Base-by-base conservation (phyloP, 2,113 vertebrate species). In the Ovis aries region DNA sequence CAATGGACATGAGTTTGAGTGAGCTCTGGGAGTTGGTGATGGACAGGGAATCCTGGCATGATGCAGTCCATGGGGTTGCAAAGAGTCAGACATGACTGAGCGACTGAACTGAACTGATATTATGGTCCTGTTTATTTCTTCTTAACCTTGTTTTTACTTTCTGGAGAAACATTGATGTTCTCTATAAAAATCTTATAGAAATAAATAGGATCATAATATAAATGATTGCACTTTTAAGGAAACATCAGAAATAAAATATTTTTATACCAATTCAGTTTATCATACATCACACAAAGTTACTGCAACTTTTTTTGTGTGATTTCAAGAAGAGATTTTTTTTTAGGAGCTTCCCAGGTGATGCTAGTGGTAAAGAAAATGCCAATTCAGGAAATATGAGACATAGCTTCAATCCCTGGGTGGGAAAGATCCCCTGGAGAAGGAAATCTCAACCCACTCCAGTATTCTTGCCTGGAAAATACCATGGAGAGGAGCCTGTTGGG, bases 31-130 rank as follows among this genome's bases (percentile, higher is more conserved):
- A 36, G 64, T 11, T 36, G 9, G 5, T 71, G 64, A 71, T 36
- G 0, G n/a, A 36, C 64, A 71, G n/a, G n/a, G 19, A 71, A 19
- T 5, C n/a, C 19, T 36, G n/a, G 64, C 1, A 0, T 71, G n/a
- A 5, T 36, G 64, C 4, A 36, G 19, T 71, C n/a, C 19, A 36
- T 40, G 67, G n/a, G n/a, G n/a, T 71, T 12, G 67, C 67, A 36
- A 71, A 36, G 67, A 11, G 9, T 11, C 67, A 12, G n/a, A 36
- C 67, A 71, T 0, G 2, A 71, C n/a, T 71, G 9, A 71, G 67
- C 5, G 0, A 23, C 19, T 71, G 67, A 71, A 36, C 9, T 71
- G 67, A 71, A 23, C n/a, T 40, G 67, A 71, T 36, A 82, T 19
- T 36, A 16, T 3, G 10, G 16, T 2, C 13, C 12, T 52, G n/a